Percentiles rank a stretch among this genome's conserved stretches.
Evolutionary conservation across 2,113 vertebrate genomes (phyloP).

Genomic region (Pseudonaja textilis): DNA sequence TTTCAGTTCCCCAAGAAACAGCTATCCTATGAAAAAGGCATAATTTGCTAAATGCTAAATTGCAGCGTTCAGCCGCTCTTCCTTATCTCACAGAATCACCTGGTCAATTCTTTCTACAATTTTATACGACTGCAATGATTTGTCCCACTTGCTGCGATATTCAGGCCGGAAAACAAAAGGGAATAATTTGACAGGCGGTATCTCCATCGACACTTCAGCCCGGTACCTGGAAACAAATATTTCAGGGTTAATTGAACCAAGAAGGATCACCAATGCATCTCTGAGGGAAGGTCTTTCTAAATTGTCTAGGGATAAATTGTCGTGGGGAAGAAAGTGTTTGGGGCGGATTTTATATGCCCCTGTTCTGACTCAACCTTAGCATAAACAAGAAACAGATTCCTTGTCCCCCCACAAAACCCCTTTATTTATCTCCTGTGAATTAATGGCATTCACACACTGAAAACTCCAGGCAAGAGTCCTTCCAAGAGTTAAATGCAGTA

Average conservation of each 20-base stretch:
- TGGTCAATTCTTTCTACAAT: conserved; percentile 63
- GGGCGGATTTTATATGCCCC: neutral
- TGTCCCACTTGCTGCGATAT: conserved; percentile 69
- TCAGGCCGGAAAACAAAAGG: conserved; percentile 67
- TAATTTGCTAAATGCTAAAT: neutral
- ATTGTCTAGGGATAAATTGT: neutral
- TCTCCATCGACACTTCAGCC: conserved; percentile 67
- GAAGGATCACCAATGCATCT: neutral
- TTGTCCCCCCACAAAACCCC: too few relatives aligned
- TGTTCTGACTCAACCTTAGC: too few relatives aligned
- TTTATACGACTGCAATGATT: conserved; percentile 54
- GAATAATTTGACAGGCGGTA: conserved; percentile 58
- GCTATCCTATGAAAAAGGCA: neutral
- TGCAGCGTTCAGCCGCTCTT: neutral
- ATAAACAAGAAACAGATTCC: too few relatives aligned
- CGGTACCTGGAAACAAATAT: conserved; percentile 62
- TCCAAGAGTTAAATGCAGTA: too few relatives aligned
- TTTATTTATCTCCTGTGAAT: too few relatives aligned
- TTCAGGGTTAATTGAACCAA: neutral
- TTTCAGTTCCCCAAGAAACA: neutral
- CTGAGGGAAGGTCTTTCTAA: neutral
- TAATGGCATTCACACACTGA: too few relatives aligned
- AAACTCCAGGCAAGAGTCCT: too few relatives aligned
- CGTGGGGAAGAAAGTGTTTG: neutral
- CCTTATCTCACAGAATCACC: conserved; percentile 50